These are phyloP conservation scores for Geopemphigus sp. DNA, from an alignment of 1,140 invertebrate genomes.

Conservation along the genomic window DNA sequence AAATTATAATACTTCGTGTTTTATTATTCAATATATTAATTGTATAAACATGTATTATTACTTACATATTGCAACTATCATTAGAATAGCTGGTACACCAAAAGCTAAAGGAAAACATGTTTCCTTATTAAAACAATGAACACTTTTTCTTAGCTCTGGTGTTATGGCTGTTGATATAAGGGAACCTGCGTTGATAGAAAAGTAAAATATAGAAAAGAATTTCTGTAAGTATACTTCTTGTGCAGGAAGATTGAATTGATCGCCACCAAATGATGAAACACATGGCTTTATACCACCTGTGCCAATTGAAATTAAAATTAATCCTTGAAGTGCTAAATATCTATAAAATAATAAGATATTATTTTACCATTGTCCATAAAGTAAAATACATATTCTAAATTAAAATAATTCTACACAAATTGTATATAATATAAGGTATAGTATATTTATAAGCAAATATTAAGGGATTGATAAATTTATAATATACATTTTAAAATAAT, in stretches of 20 bases:
- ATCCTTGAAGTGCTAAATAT: slow-evolving; percentile 70
- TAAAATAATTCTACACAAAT: neutral
- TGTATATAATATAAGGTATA: too few species aligned
- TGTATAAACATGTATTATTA: neutral
- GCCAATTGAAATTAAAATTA: slow-evolving; percentile 82
- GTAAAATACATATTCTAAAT: neutral
- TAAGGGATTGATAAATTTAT: too few species aligned
- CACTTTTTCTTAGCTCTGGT: slow-evolving; percentile 78
- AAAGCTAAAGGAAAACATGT: slow-evolving; percentile 89
- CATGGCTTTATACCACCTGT: slow-evolving; percentile 97
- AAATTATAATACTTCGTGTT: too few species aligned
- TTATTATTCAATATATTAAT: too few species aligned
- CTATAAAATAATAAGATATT: slow-evolving; percentile 58
- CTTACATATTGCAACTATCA: slow-evolving; percentile 78
- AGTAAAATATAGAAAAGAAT: slow-evolving; percentile 94
- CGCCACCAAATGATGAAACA: slow-evolving; percentile 95
- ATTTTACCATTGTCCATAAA: neutral
- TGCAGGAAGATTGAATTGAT: slow-evolving; percentile 83
- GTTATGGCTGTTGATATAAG: slow-evolving; percentile 86
- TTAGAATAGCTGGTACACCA: slow-evolving; percentile 82
- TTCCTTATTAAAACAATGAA: slow-evolving; percentile 76
- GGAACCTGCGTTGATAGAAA: slow-evolving; percentile 89
- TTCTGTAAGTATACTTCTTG: slow-evolving; percentile 72
- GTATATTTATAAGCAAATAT: too few species aligned
- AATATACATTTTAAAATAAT: too few species aligned